phyloP scores from a whole-genome alignment of 2,113 vertebrate species.

The Mesitornis unicolor region DNA sequence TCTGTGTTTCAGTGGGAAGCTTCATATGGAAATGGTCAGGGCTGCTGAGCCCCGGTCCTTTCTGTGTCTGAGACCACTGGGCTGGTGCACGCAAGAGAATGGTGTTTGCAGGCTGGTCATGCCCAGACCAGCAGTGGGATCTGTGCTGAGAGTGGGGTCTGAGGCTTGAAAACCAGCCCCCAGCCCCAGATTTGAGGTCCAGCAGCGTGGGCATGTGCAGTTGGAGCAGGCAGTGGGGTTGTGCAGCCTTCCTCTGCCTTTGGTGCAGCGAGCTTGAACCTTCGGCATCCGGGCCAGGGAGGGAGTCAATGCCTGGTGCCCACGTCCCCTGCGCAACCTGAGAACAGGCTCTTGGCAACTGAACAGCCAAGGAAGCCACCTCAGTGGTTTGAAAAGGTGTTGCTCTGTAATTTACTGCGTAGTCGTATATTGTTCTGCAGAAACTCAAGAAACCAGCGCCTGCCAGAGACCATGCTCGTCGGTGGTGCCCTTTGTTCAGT shows the following conservation, averaged over 20 bases:
- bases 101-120: neutral
- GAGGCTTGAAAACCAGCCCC: too few species aligned
- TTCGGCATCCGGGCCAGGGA: too few species aligned
- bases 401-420: neutral
- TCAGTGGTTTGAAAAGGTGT: neutral
- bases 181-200: too few species aligned
- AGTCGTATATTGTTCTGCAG: neutral
- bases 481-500: neutral
- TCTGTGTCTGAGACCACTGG: neutral
- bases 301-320: neutral
- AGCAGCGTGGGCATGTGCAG: accelerated
- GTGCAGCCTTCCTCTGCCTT: neutral
- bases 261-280: neutral
- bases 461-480: neutral
- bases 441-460: neutral
- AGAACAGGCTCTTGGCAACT: neutral
- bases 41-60: neutral
- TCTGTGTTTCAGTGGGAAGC: neutral
- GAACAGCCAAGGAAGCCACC: neutral
- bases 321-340: accelerated
- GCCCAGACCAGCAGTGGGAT: neutral
- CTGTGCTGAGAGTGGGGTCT: neutral
- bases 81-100: accelerated
- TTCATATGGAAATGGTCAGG: neutral
- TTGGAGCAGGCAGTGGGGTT: accelerated